Conservation (phyloP, 2,888 invertebrate species). For the Drosophila niveifrons region DNA sequence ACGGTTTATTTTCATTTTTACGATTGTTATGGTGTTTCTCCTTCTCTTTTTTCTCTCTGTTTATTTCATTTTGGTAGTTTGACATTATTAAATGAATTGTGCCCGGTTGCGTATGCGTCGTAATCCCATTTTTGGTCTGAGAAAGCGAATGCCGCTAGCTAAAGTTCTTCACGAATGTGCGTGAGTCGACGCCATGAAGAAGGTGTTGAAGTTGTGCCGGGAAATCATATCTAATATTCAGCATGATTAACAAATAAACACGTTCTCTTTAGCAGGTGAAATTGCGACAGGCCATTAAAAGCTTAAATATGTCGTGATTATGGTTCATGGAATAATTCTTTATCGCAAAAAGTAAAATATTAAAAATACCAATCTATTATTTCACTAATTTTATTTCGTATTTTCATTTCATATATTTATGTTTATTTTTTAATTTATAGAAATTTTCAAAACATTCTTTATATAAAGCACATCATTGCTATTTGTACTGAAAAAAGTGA, state of each 20-base stretch:
- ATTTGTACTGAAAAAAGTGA: too few species aligned
- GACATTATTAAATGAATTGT: constrained; percentile 28
- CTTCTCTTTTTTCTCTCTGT: background rate
- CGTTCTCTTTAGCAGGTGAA: background rate
- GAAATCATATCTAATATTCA: background rate
- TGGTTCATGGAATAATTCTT: too few species aligned
- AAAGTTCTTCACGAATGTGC: background rate
- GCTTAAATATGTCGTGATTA: too few species aligned
- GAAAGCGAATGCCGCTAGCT: constrained; percentile 5
- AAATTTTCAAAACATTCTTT: too few species aligned
- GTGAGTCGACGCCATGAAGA: background rate
- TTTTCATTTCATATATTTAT: too few species aligned
- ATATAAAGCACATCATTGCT: too few species aligned
- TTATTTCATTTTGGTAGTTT: constrained; percentile 15
- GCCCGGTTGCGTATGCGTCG: background rate
- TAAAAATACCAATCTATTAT: too few species aligned
- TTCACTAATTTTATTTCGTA: too few species aligned
- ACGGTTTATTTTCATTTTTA: constrained; percentile 5
- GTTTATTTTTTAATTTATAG: too few species aligned
- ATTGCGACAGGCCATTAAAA: too few species aligned
- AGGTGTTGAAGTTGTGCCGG: background rate
- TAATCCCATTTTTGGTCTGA: constrained; percentile 10
- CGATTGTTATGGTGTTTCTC: background rate
- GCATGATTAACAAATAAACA: background rate
- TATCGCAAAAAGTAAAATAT: too few species aligned